Conservation (phyloP, 2,113 vertebrate genomes). For the Astur gentilis region DNA sequence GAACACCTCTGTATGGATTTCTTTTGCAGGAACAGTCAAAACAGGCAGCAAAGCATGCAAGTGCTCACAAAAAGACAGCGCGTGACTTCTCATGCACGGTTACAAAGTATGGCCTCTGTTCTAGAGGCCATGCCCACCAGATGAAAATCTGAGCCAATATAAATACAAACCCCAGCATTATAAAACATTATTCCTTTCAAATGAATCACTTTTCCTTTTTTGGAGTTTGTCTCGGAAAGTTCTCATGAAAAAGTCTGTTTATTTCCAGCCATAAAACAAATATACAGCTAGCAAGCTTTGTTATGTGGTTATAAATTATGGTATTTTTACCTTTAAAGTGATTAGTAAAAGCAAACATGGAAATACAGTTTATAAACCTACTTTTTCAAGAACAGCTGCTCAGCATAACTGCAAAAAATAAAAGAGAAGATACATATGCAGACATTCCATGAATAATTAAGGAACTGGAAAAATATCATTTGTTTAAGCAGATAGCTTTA, state of each 20-base stretch:
- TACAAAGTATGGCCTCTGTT: not conserved
- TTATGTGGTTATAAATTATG: not conserved
- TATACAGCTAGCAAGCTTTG: not conserved
- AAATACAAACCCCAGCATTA: not conserved
- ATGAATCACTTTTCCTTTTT: not conserved
- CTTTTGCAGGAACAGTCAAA: not conserved
- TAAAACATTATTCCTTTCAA: not conserved
- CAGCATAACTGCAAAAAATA: conserved; percentile 59
- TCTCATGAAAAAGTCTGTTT: not conserved
- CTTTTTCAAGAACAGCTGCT: conserved; percentile 65
- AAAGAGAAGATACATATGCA: not conserved
- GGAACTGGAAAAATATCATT: not conserved
- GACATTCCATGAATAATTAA: conserved; percentile 17
- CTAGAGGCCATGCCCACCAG: not conserved
- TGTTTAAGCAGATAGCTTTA: not conserved
- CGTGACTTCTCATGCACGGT: not conserved
- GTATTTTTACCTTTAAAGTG: conserved; percentile 15
- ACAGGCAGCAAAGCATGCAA: not conserved
- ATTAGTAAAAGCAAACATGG: conserved; percentile 48
- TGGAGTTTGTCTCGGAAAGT: not conserved
- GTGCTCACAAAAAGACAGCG: not conserved
- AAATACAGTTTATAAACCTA: conserved; percentile 60
- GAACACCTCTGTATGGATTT: not conserved
- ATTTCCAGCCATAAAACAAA: not conserved
- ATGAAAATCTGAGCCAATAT: not conserved